Evolutionary conservation across 2,113 vertebrate species (phyloP).

Genomic region (Carettochelys insculpta): DNA sequence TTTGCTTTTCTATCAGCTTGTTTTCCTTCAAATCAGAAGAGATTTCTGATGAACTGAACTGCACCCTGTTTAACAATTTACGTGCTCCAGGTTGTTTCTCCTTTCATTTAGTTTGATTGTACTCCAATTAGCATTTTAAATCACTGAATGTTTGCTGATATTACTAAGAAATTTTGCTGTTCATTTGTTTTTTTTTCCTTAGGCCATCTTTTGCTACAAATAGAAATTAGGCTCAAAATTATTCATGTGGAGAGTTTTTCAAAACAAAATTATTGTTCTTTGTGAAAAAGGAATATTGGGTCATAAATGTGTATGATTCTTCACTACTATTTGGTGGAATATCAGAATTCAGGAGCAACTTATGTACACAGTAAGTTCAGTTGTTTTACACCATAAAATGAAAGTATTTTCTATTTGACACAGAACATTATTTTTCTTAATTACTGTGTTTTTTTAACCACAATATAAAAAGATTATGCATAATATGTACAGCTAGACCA

Average conservation of each 20-base stretch:
- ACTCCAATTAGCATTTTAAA: neutral
- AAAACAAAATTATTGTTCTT: neutral
- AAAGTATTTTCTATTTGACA: no score
- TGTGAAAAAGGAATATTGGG: neutral
- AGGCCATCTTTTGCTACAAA: neutral
- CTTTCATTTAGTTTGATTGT: neutral
- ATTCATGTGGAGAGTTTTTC: neutral
- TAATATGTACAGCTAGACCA: neutral
- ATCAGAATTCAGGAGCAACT: neutral
- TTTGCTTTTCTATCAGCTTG: neutral
- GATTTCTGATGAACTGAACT: neutral
- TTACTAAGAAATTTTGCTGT: neutral
- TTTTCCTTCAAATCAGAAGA: neutral
- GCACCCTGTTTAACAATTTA: neutral
- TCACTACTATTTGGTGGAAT: slow-evolving; percentile 17
- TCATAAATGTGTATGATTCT: neutral
- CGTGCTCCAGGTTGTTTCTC: neutral
- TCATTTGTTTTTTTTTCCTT: neutral
- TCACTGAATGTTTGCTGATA: neutral
- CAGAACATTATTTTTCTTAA: no score
- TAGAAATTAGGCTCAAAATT: neutral
- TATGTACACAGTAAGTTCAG: no score
- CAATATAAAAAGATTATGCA: neutral
- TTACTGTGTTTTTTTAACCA: no score
- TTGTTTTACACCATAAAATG: neutral